Percentiles rank a stretch among this genome's conserved stretches.
These are phyloP conservation scores for Corythaixoides concolor DNA, from an alignment of 2,113 vertebrate genomes.

Conservation along the genomic window DNA sequence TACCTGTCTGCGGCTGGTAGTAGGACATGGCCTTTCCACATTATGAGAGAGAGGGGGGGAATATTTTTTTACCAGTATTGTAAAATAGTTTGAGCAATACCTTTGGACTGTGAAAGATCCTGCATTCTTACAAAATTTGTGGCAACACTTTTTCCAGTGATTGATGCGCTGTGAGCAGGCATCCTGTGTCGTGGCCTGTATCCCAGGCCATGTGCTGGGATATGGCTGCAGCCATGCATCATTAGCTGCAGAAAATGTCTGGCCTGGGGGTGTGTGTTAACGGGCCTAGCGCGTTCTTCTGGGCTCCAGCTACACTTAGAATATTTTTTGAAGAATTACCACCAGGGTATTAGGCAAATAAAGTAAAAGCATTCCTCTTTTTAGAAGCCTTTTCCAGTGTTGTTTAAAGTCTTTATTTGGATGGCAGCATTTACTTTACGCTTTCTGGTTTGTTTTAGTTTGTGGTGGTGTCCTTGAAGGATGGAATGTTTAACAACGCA, in stretches of 20 bases:
- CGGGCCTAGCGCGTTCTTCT: background rate
- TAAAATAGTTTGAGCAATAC: background rate
- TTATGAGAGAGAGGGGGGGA: background rate
- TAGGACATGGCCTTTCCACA: background rate
- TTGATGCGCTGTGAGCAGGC: background rate
- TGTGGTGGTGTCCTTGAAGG: slow-evolving; percentile 95
- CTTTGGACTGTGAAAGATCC: background rate
- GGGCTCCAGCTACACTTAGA: background rate
- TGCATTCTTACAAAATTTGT: background rate
- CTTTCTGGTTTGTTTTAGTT: slow-evolving; percentile 79
- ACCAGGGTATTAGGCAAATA: background rate
- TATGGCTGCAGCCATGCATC: rapidly evolving
- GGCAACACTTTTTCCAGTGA: background rate
- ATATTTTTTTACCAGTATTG: background rate
- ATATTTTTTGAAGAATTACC: background rate
- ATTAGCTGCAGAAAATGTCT: background rate
- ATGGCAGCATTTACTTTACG: background rate
- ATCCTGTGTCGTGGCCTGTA: background rate
- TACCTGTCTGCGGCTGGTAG: rapidly evolving
- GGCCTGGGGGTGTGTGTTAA: rapidly evolving
- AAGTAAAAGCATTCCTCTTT: background rate
- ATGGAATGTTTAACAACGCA: slow-evolving; percentile 98
- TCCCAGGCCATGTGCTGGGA: background rate
- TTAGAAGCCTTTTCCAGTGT: background rate
- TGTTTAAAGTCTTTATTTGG: background rate